phyloP scores from a whole-genome alignment of 2,888 invertebrate species.

The Limenitis camilla region DNA sequence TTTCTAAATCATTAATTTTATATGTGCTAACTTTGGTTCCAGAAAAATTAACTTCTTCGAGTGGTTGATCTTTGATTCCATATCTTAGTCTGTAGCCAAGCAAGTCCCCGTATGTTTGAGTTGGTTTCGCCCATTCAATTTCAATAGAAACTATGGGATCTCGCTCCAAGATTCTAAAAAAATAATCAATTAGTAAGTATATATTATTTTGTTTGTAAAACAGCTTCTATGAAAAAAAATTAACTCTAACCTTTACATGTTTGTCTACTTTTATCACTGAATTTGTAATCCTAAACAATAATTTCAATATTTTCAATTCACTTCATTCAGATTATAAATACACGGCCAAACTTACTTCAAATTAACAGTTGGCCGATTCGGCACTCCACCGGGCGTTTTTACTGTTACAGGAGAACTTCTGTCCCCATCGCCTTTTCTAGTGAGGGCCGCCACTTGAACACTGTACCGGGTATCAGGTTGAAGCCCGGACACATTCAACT shows the following conservation, averaged over 20 bases:
- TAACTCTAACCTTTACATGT: background rate
- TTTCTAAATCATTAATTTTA: constrained; percentile 86
- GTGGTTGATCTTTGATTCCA: constrained; percentile 87
- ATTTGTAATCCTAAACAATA: no score
- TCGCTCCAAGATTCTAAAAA: constrained; percentile 83
- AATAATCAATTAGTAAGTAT: constrained; percentile 80
- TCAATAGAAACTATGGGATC: constrained; percentile 92
- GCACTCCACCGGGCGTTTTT: constrained; percentile 95
- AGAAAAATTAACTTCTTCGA: constrained; percentile 82
- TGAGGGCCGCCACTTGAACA: constrained; percentile 95
- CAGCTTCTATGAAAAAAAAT: no score
- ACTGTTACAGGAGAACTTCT: constrained; percentile 89
- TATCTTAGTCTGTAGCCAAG: constrained; percentile 90
- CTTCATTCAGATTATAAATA: background rate
- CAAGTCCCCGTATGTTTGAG: constrained; percentile 90
- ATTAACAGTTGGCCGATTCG: constrained; percentile 86
- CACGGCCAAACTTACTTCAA: constrained; percentile 77
- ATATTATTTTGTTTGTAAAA: no score
- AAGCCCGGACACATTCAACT: constrained; percentile 89
- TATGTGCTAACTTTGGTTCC: constrained; percentile 80
- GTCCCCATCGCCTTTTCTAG: constrained; percentile 97
- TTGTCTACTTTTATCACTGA: no score
- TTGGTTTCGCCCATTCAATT: constrained; percentile 93
- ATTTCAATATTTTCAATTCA: background rate
- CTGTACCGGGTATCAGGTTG: constrained; percentile 97